These are phyloP conservation scores for Ceyx cyanopectus DNA, from an alignment of 2,113 vertebrate genomes.

Conservation along the genomic window DNA sequence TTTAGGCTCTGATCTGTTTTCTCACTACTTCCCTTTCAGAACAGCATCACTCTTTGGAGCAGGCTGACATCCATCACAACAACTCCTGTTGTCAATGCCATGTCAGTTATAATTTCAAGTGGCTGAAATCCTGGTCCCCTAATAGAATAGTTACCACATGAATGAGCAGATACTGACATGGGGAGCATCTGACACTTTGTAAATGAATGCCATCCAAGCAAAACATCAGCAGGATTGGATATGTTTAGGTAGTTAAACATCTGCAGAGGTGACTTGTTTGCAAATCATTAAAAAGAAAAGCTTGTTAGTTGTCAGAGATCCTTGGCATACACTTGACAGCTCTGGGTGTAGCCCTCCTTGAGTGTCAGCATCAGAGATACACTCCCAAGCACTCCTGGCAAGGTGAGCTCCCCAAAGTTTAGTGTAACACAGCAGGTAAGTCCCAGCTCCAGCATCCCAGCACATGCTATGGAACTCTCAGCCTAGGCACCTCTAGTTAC, in stretches of 20 bases:
- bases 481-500: constrained; percentile 2
- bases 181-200: constrained; percentile 48
- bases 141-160: constrained; percentile 59
- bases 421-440: background rate
- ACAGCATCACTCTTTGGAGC: background rate
- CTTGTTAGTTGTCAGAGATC: background rate
- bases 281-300: background rate
- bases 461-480: constrained; percentile 1
- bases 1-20: background rate
- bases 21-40: background rate
- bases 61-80: constrained; percentile 30
- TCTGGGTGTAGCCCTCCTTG: background rate
- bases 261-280: constrained; percentile 28
- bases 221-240: constrained; percentile 28
- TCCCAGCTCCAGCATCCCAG: constrained; percentile 41
- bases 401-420: constrained; percentile 27
- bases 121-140: constrained; percentile 41
- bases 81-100: constrained; percentile 46
- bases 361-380: background rate
- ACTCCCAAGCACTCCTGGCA: background rate
- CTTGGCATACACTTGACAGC: background rate
- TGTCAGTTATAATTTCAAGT: constrained; percentile 44
- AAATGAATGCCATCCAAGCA: constrained; percentile 63
- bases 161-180: constrained; percentile 58
- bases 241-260: constrained; percentile 42